Conservation (phyloP, 2,888 invertebrate species). For the Nebria brevicollis region DNA sequence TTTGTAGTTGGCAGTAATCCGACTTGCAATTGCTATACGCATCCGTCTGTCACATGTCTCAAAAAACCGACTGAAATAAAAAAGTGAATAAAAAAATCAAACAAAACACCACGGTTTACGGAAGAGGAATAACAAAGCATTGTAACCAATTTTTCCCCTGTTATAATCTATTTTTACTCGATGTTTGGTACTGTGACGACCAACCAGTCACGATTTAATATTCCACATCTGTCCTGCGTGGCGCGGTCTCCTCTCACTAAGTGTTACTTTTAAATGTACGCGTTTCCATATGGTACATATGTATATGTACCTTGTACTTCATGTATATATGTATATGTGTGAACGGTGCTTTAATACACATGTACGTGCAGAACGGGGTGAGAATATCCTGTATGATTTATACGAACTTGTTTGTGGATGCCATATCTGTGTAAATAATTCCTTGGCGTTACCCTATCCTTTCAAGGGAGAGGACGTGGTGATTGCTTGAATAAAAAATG, state of each 20-base stretch:
- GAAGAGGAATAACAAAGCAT: constrained; percentile 47
- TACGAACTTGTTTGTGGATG: constrained; percentile 38
- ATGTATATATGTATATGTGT: constrained; percentile 24
- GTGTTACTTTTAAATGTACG: background rate
- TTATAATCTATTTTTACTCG: constrained; percentile 50
- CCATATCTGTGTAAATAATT: constrained; percentile 36
- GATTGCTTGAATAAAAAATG: no score
- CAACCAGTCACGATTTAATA: constrained; percentile 48
- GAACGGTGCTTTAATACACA: constrained; percentile 37
- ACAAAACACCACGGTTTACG: background rate
- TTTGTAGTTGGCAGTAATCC: constrained; percentile 45
- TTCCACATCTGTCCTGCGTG: constrained; percentile 48
- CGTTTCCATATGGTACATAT: background rate
- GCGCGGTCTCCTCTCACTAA: constrained; percentile 3
- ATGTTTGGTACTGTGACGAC: constrained; percentile 49
- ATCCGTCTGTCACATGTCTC: constrained; percentile 24
- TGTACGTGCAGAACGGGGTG: constrained; percentile 34
- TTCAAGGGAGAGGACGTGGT: background rate
- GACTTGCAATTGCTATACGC: constrained; percentile 32
- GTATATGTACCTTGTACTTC: background rate
- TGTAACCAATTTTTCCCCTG: constrained; percentile 48
- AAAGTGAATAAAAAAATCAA: background rate
- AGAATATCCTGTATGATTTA: constrained; percentile 38
- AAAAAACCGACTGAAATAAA: constrained; percentile 11
- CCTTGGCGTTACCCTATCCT: constrained; percentile 10